Evolutionary conservation across 2,888 invertebrate species (phyloP).

Genomic region (Megalurothrips usitatus): DNA sequence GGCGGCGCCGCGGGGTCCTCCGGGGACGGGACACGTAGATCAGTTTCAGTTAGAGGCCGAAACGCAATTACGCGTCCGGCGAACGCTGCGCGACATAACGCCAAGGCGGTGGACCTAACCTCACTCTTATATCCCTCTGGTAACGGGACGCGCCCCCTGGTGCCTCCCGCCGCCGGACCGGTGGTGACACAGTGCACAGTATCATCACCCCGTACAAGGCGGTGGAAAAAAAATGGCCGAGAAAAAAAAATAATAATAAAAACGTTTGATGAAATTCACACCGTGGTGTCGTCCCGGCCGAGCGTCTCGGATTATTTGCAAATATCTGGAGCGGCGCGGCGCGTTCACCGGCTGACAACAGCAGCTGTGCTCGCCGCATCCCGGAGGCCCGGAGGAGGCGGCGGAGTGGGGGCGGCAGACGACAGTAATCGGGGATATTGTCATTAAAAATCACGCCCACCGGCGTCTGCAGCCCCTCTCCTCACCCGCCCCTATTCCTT

Average conservation of each 20-base stretch:
- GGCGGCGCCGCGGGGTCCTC: too few relatives aligned
- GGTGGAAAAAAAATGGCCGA: too few relatives aligned
- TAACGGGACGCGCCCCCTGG: neutral
- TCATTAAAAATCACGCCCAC: neutral
- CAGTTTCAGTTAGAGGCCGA: too few relatives aligned
- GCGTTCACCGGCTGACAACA: neutral
- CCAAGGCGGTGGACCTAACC: neutral
- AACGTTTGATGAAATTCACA: too few relatives aligned
- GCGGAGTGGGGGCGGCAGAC: neutral
- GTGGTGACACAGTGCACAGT: neutral
- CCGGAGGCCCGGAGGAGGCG: neutral
- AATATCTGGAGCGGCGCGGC: too few relatives aligned
- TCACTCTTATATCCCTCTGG: too few relatives aligned
- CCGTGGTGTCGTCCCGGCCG: neutral
- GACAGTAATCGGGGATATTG: neutral
- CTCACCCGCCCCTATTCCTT: neutral
- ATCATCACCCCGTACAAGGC: neutral
- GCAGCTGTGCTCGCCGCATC: neutral
- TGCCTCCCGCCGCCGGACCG: neutral
- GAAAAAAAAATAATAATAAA: too few relatives aligned
- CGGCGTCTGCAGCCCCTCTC: neutral
- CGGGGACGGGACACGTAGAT: too few relatives aligned
- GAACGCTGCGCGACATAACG: too few relatives aligned
- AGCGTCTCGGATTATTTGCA: neutral
- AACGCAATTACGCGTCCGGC: neutral